Percentiles rank a stretch among this genome's conserved stretches.
These are phyloP conservation scores for Probaryconus sp. DNA, from an alignment of 1,140 invertebrate genomes.

Conservation along the genomic window DNA sequence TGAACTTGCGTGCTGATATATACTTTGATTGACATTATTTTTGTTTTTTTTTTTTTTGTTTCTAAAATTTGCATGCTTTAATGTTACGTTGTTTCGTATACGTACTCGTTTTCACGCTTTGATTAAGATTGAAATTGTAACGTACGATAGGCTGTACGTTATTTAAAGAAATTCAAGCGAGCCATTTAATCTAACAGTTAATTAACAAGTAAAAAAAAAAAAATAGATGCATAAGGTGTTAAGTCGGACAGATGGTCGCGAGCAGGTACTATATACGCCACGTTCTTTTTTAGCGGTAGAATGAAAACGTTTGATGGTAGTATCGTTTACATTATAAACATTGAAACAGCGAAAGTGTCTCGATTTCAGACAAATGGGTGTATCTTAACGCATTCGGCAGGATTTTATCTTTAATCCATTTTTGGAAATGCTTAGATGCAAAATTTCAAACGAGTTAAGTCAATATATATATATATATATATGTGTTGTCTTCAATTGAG, in stretches of 20 bases:
- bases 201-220: conserved; percentile 58
- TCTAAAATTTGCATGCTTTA: no score
- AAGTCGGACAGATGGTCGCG: conserved; percentile 74
- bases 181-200: conserved; percentile 60
- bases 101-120: no score
- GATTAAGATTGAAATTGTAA: conserved; percentile 21
- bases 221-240: conserved; percentile 67
- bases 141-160: conserved; percentile 33
- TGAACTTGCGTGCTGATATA: conserved; percentile 55
- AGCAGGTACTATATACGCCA: conserved; percentile 64
- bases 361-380: no score
- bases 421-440: no score
- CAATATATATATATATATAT: no score
- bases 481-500: no score
- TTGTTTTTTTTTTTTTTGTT: conserved; percentile 43
- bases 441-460: no score
- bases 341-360: no score
- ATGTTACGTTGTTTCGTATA: no score
- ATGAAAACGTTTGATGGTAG: conserved; percentile 34
- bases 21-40: conserved; percentile 43
- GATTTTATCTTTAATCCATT: no score
- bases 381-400: no score
- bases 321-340: no score
- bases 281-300: conserved; percentile 32
- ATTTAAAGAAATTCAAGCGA: conserved; percentile 36